phyloP scores from a whole-genome alignment of 2,797 vertebrate genomes.

The Lemur catta region DNA sequence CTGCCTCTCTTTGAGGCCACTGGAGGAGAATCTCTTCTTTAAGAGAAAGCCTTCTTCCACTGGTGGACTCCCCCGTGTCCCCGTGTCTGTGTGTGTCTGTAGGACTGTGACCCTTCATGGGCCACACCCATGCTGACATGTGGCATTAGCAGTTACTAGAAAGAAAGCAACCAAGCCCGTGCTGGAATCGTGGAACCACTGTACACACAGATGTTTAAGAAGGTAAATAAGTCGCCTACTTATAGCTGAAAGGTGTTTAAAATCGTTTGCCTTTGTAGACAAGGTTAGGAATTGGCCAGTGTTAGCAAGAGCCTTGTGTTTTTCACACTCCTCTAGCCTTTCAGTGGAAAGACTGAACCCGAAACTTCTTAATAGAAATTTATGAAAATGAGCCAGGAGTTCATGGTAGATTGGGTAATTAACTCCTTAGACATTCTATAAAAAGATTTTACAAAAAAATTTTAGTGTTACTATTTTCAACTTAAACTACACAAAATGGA shows the following conservation, averaged over 20 bases:
- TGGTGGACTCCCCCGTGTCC: background rate
- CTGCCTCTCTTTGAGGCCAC: background rate
- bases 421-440: background rate
- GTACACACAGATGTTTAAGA: rapidly evolving
- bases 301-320: rapidly evolving
- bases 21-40: background rate
- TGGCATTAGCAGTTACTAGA: background rate
- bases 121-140: background rate
- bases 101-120: rapidly evolving
- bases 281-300: background rate
- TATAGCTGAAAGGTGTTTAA: background rate
- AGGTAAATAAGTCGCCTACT: too few species aligned
- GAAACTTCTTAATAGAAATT: background rate
- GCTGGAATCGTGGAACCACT: too few species aligned
- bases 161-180: background rate
- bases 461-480: background rate
- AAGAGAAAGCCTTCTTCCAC: background rate
- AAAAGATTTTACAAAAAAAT: background rate
- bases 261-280: background rate
- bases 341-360: background rate
- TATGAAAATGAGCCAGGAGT: background rate
- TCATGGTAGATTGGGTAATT: background rate
- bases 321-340: background rate
- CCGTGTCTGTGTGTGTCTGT: rapidly evolving
- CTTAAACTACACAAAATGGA: background rate